These are phyloP conservation scores for Sebastes dallii DNA, from an alignment of 2,797 vertebrate genomes.

Conservation along the genomic window DNA sequence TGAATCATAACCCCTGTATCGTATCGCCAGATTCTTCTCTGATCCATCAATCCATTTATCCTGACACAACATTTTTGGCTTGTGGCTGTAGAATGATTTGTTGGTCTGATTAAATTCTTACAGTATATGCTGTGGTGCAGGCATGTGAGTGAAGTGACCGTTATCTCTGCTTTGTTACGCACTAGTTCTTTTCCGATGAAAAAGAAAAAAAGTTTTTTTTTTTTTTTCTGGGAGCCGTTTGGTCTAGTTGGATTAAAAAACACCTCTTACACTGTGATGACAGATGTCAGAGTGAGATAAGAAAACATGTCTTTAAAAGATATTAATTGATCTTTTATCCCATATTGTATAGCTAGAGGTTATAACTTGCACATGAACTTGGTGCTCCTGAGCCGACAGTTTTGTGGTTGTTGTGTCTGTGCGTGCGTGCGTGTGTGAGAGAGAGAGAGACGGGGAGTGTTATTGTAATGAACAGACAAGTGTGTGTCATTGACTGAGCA, in stretches of 20 bases:
- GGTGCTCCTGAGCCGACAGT: background rate
- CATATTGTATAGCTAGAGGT: slow-evolving; percentile 7
- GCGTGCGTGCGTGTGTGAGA: background rate
- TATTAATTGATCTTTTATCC: background rate
- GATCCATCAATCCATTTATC: background rate
- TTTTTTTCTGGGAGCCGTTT: background rate
- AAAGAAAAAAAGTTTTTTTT: background rate
- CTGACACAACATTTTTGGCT: background rate
- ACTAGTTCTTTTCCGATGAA: background rate
- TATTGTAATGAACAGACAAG: slow-evolving; percentile 53
- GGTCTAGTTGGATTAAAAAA: slow-evolving; percentile 3
- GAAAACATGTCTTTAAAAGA: background rate
- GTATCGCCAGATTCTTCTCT: too few species aligned
- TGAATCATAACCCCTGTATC: too few species aligned
- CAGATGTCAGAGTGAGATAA: background rate
- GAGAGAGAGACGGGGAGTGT: slow-evolving; percentile 29
- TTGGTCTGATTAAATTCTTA: background rate
- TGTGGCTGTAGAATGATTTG: background rate
- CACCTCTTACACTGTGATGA: background rate
- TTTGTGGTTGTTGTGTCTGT: slow-evolving; percentile 24
- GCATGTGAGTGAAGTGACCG: background rate
- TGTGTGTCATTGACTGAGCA: slow-evolving; percentile 33
- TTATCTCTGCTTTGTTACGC: background rate
- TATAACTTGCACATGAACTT: slow-evolving; percentile 13
- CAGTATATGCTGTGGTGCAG: background rate